Evolutionary conservation across 1,140 invertebrate genomes (phyloP).

Genomic region (Tetramorium simillimum): DNA sequence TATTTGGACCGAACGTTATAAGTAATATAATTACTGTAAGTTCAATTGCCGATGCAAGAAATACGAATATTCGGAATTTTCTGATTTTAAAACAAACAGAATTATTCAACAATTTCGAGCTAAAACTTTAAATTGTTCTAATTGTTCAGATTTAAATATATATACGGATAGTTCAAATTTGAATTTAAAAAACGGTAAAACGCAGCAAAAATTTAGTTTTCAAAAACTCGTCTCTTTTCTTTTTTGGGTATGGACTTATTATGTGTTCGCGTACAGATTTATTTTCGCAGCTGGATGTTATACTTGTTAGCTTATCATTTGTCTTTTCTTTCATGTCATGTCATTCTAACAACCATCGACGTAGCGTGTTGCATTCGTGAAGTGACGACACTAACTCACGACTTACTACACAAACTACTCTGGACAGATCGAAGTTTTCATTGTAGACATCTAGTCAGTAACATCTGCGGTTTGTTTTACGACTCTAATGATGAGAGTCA

Average conservation of each 20-base stretch:
- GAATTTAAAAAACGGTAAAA: neutral
- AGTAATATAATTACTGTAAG: neutral
- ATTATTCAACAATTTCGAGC: neutral
- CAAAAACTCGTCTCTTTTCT: neutral
- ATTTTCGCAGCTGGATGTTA: neutral
- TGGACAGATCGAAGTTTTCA: neutral
- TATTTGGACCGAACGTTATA: neutral
- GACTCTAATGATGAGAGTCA: constrained; percentile 18
- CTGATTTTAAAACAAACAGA: neutral
- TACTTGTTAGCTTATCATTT: constrained; percentile 14
- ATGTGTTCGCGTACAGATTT: neutral
- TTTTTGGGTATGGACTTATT: neutral
- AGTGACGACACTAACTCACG: neutral
- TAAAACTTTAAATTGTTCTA: neutral
- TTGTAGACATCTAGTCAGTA: neutral
- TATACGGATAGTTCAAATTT: neutral
- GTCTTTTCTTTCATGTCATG: neutral
- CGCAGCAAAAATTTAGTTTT: neutral
- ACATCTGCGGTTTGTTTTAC: constrained; percentile 26
- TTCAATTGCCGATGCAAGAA: neutral
- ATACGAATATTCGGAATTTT: neutral
- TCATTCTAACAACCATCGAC: neutral
- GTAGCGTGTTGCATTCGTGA: neutral
- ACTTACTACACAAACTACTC: neutral
- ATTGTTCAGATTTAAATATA: neutral